phyloP scores from a whole-genome alignment of 2,113 vertebrate genomes.

The Colius striatus region DNA sequence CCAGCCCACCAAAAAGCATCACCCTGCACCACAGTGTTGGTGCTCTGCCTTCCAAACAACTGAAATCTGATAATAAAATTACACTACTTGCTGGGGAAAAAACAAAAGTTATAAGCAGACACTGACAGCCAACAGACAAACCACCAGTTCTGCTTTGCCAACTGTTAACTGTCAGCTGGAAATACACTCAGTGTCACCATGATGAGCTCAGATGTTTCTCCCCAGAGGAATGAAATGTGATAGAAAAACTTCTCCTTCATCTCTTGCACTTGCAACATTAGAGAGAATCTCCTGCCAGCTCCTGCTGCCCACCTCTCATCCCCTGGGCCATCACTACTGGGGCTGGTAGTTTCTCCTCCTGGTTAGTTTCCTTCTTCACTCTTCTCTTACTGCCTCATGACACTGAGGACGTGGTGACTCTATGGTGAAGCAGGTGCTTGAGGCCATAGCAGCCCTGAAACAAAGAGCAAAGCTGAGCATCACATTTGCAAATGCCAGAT shows the following conservation, averaged over 20 bases:
- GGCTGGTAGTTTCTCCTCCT: neutral
- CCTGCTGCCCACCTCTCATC: fast-evolving
- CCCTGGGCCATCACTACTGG: fast-evolving
- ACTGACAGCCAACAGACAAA: neutral
- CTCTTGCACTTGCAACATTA: neutral
- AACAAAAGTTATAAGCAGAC: neutral
- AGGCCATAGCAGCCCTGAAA: neutral
- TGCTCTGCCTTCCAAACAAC: neutral
- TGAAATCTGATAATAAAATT: neutral
- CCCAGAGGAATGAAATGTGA: neutral
- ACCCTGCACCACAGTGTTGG: neutral
- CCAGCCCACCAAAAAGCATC: neutral
- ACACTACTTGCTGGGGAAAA: neutral
- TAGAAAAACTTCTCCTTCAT: neutral
- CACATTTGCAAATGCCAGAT: neutral
- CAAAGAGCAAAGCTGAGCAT: neutral
- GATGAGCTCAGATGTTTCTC: neutral
- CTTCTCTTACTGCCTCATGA: neutral
- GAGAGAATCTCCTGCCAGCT: neutral
- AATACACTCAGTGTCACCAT: fast-evolving
- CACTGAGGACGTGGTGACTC: neutral
- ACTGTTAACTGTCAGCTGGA: neutral
- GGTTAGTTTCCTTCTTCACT: neutral
- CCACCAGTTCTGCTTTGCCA: neutral
- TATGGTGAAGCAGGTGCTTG: neutral